Conservation (phyloP, 35 echinoderm and acorn worm genomes). For the Apostichopus californicus region DNA sequence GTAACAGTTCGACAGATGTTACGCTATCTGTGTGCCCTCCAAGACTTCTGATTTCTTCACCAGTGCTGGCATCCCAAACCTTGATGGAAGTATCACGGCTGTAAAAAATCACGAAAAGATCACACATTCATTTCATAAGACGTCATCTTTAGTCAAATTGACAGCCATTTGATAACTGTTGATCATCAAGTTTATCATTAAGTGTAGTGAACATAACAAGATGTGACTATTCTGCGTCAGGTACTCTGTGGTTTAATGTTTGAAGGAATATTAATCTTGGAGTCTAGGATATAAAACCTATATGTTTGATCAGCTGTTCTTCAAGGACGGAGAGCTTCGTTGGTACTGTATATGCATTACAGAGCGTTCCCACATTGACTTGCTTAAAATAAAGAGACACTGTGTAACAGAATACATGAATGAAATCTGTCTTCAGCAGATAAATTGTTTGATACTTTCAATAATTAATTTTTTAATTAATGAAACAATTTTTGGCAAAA, state of each 20-base stretch:
- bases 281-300: background rate
- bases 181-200: too few species aligned
- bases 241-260: background rate
- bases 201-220: too few species aligned
- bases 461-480: background rate
- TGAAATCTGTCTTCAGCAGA: too few species aligned
- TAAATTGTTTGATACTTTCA: background rate
- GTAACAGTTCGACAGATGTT: conserved; percentile 70
- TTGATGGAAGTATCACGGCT: conserved; percentile 95
- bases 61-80: conserved; percentile 68
- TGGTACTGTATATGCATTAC: too few species aligned
- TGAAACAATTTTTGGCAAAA: background rate
- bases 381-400: background rate
- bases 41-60: conserved; percentile 68
- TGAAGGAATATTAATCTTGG: background rate
- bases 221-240: too few species aligned
- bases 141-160: too few species aligned
- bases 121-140: too few species aligned
- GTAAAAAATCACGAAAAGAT: conserved; percentile 1
- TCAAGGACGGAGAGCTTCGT: background rate
- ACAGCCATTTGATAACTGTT: too few species aligned
- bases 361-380: background rate
- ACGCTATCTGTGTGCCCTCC: conserved; percentile 88
- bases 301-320: background rate
- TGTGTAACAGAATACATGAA: background rate